Base-by-base conservation (phyloP, 1,140 invertebrate genomes). In the Drosophila repletoides region DNA sequence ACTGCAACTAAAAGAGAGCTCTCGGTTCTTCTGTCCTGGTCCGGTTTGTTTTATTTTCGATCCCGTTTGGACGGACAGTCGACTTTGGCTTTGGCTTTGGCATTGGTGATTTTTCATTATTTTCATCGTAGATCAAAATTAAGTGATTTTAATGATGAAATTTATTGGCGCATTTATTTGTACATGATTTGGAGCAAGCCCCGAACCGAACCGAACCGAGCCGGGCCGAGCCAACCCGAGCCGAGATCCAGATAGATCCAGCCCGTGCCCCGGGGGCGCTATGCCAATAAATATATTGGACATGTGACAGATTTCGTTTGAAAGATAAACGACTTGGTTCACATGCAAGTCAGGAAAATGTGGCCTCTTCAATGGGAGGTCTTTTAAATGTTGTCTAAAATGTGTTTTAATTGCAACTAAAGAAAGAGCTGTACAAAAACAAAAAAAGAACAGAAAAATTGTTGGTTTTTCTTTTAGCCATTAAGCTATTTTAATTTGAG, bases 91-190 rank as follows among this genome's bases (percentile, higher is more conserved):
- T 43, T 70, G 48, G 21, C 58, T 40, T 40, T 45, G 68, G 61
- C 64, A 31, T 51, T 49, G 56, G 53, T 29, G 69, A 72, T 72
- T 72, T 72, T 68, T 72, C 69, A 72, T 36, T 61, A 63, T 71
- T 71, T 71, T 66, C 56, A 68, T 72, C 72, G 64, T 76, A 64
- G 53, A 76, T 76, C 72, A 72, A 72, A 68, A 68, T 76, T 72
- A 72, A 69, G 72, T 76, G 72, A 76, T 72, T 76, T 76, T 76
- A 76, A 76, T 76, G 58, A 60, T 76, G 72, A 76, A 72, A 76
- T 76, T 76, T 76, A 76, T 76, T 72, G 64, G 59, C 59, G 59
- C 36, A 68, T 72, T 76, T 72, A 72, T 72, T 72, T 72, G 56
- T 56, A 63, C 69, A 72, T 68, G 68, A 71, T 71, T 66, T 66